Conservation (phyloP, 2,113 vertebrate species). For the Sminthopsis crassicaudata region DNA sequence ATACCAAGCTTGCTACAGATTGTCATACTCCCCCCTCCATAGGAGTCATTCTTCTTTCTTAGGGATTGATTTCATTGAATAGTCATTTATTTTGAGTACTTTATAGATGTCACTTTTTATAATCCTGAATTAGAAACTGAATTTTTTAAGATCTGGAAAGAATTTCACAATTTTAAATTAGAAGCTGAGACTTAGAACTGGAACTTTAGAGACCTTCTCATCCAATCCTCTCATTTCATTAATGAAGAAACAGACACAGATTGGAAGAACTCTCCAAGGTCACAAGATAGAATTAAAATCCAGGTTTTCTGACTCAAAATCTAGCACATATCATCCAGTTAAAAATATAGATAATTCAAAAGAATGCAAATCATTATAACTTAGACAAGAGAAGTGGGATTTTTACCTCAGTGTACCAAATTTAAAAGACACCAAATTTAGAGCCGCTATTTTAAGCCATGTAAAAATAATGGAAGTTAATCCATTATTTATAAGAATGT, state of each 20-base stretch:
- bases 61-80: not conserved
- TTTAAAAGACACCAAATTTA: not conserved
- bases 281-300: not conserved
- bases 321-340: not conserved
- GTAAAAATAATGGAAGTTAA: too few relatives aligned
- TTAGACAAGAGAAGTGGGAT: not conserved
- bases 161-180: not conserved
- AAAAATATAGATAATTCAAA: not conserved
- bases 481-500: too few relatives aligned
- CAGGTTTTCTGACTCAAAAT: not conserved
- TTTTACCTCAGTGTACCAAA: not conserved
- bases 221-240: not conserved
- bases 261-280: not conserved
- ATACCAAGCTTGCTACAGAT: not conserved
- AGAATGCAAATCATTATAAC: not conserved
- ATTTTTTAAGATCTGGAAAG: not conserved
- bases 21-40: not conserved
- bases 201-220: not conserved
- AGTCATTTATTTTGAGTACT: not conserved
- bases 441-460: not conserved
- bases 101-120: not conserved
- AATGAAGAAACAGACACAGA: not conserved
- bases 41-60: not conserved
- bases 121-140: not conserved
- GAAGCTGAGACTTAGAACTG: not conserved